phyloP scores from a whole-genome alignment of 2,888 invertebrate species.

The Lycia hirtaria region DNA sequence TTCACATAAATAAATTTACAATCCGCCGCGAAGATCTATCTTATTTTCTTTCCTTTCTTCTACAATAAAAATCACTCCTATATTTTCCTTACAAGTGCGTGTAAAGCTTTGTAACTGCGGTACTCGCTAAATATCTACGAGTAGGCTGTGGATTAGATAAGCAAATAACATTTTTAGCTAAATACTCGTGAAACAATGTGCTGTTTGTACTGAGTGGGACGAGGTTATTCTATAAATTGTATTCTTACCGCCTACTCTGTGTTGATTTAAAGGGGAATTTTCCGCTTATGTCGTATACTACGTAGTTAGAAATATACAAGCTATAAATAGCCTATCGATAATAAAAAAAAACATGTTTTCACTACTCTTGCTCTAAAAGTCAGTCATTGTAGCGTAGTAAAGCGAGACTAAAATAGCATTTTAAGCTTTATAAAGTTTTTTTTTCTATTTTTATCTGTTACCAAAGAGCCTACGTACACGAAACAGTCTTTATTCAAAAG shows the following conservation, averaged over 20 bases:
- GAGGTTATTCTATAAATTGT: slow-evolving; percentile 28
- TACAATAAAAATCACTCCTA: no score
- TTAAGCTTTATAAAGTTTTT: no score
- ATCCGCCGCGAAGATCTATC: no score
- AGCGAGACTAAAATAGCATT: no score
- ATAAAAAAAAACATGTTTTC: neutral
- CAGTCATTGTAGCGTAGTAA: no score
- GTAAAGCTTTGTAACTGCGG: slow-evolving; percentile 9
- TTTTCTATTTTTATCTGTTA: no score
- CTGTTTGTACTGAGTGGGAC: slow-evolving; percentile 35
- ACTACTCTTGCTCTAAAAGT: no score
- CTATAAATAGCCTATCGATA: neutral
- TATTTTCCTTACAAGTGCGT: no score
- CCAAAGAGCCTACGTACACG: no score
- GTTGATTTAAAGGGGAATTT: neutral
- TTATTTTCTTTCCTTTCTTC: neutral
- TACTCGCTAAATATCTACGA: neutral
- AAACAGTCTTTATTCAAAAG: no score
- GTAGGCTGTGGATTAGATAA: slow-evolving; percentile 23
- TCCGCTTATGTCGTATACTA: neutral
- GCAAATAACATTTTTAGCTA: slow-evolving; percentile 38
- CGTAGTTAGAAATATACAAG: neutral
- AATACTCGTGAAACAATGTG: slow-evolving; percentile 30
- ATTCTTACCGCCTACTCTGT: slow-evolving; percentile 7
- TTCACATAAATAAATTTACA: no score